Base-by-base conservation (phyloP, 2,113 vertebrate species). In the Paramisgurnus dabryanus region DNA sequence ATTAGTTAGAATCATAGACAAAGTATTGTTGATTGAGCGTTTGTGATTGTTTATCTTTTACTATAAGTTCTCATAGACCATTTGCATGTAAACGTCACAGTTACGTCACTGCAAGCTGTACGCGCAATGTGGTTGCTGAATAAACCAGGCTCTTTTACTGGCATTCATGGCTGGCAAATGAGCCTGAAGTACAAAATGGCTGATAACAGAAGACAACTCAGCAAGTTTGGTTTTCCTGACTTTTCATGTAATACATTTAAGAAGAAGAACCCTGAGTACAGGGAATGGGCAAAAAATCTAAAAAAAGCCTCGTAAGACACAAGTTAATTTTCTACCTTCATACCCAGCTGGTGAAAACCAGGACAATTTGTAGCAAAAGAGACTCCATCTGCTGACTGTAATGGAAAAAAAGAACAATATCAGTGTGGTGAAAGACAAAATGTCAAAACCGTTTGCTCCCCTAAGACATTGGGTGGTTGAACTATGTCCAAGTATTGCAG, bases 171-270 rank as follows among this genome's bases (percentile, higher is more conserved):
- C 50, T 53, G 13, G 50, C 50, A 53, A 53, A 15, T 80, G 69
- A 80, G 80, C 75, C 0, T 85, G 6, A 86, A 83, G 73, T 80
- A 82, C 71, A 85, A 87, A 60, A 85, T 81, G 70, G 71, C 50
- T 55, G 86, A 87, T 86, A 83, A 83, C 71, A 49, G 64, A 12
- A 82, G 75, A 49, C 86, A 82, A 77, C 82, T 82, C 71, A 6
- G 49, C 15, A 55, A 55, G 13, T 55, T 55, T 17, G 15, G 15
- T 55, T 82, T 55, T 55, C 15, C 15, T 17, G 15, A 55, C 4
- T 4, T 55, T 6, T 13, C 13, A 55, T 55, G 53, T 55, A 55
- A 55, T 12, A 55, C 53, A 55, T 17, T 55, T 13, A 55, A 55
- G 15, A 55, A 55, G 12, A 55, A 55, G 53, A 55, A 17, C 53